Evolutionary conservation across 1,140 invertebrate species (phyloP).

Genomic region (Homarus americanus): DNA sequence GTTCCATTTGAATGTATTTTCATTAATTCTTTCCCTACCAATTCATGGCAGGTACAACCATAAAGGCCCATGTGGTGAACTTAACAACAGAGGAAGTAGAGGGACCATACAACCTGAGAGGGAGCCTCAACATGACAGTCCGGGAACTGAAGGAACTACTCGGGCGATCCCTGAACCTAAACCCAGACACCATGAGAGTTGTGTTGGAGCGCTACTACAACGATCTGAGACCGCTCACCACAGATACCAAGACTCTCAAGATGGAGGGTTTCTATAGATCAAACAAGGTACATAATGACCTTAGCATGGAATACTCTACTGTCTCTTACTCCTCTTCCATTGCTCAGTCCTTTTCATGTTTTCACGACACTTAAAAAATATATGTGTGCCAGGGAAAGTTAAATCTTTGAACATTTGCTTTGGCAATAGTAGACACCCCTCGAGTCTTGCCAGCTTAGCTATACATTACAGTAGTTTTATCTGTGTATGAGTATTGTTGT

Average conservation of each 20-base stretch:
- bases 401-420: too few relatives aligned
- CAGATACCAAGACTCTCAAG: slow-evolving; percentile 80
- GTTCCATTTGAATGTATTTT: too few relatives aligned
- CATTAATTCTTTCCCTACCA: background rate
- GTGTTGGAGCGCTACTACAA: slow-evolving; percentile 80
- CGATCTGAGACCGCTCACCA: slow-evolving; percentile 79
- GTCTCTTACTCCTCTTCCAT: too few relatives aligned
- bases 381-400: too few relatives aligned
- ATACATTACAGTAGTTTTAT: too few relatives aligned
- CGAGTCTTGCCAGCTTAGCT: too few relatives aligned
- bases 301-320: too few relatives aligned
- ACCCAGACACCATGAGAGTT: slow-evolving; percentile 80
- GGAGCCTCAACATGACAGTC: slow-evolving; percentile 81
- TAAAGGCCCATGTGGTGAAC: slow-evolving; percentile 84
- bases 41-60: slow-evolving; percentile 75
- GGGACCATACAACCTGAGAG: slow-evolving; percentile 82
- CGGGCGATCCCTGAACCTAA: slow-evolving; percentile 79
- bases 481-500: too few relatives aligned
- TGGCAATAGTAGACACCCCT: too few relatives aligned
- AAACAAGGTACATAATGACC: slow-evolving; percentile 80
- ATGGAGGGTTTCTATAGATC: slow-evolving; percentile 80
- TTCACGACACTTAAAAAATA: too few relatives aligned
- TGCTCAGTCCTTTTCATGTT: too few relatives aligned
- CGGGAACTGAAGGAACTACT: slow-evolving; percentile 83
- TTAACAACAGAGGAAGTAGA: slow-evolving; percentile 82